Conservation (phyloP, 2,797 vertebrate genomes). For the Microcaecilia unicolor region DNA sequence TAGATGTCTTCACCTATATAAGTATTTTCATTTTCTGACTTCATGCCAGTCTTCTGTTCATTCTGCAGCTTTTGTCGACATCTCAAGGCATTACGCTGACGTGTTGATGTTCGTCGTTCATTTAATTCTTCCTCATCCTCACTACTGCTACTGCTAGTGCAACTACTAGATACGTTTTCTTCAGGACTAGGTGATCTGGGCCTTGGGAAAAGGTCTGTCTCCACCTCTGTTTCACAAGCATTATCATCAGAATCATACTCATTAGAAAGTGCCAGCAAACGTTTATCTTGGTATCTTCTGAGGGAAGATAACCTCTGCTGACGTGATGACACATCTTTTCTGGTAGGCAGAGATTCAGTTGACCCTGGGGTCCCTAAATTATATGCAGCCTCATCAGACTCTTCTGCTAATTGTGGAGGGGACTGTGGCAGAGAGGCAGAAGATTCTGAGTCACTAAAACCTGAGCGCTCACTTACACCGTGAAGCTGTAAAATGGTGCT, state of each 20-base stretch:
- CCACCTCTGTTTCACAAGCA: constrained; percentile 67
- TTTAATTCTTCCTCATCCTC: constrained; percentile 79
- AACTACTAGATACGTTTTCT: constrained; percentile 79
- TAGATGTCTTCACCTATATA: constrained; percentile 79
- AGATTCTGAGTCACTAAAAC: constrained; percentile 80
- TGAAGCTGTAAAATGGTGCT: constrained; percentile 93
- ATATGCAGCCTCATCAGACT: constrained; percentile 51
- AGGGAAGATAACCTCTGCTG: constrained; percentile 60
- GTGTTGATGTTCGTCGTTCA: constrained; percentile 52
- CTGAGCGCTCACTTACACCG: constrained; percentile 60
- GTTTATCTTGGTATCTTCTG: constrained; percentile 68
- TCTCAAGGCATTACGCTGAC: constrained; percentile 79
- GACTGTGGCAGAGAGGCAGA: constrained; percentile 75
- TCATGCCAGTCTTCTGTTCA: constrained; percentile 60
- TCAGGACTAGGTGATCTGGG: constrained; percentile 87
- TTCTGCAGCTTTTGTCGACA: constrained; percentile 61
- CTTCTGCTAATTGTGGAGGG: constrained; percentile 50
- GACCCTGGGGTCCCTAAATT: constrained; percentile 50
- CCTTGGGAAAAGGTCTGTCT: constrained; percentile 83
- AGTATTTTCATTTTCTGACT: constrained; percentile 41
- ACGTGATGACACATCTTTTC: constrained; percentile 52
- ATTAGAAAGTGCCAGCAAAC: constrained; percentile 79
- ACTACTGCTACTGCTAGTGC: constrained; percentile 76
- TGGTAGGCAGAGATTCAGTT: constrained; percentile 48
- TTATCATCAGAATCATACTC: constrained; percentile 93